A percentile compares a stretch with the other conserved stretches of the same genome.
Evolutionary conservation across 2,113 vertebrate species (phyloP).

Genomic region (Nycticryphes semicollaris): DNA sequence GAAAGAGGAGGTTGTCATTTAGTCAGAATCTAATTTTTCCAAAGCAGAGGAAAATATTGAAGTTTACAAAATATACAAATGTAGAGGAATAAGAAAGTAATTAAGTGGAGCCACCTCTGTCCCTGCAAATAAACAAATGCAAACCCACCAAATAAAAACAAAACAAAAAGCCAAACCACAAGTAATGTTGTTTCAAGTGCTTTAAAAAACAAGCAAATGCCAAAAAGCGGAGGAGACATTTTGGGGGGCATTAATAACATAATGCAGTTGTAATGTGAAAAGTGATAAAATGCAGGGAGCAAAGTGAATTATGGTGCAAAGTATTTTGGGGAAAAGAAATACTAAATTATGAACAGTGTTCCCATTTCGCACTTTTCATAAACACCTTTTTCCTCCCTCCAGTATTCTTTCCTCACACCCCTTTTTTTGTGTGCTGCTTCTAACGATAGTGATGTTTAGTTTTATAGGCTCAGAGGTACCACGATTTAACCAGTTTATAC

Average conservation of each 20-base stretch:
- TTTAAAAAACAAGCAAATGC: neutral
- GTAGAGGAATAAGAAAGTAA: neutral
- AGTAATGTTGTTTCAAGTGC: neutral
- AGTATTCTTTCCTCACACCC: neutral
- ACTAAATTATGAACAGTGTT: neutral
- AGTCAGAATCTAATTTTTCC: neutral
- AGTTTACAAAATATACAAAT: neutral
- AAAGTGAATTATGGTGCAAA: neutral
- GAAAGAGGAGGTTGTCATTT: neutral
- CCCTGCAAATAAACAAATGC: neutral
- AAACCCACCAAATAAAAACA: neutral
- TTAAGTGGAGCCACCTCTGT: neutral
- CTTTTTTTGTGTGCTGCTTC: neutral
- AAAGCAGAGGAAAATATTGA: neutral
- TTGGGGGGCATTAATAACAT: neutral
- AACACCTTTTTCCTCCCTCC: neutral
- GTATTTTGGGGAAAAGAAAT: neutral
- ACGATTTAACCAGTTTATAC: neutral
- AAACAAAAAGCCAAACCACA: neutral
- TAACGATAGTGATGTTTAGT: neutral
- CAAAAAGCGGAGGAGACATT: neutral
- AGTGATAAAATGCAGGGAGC: neutral
- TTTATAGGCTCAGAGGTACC: neutral
- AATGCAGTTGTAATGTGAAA: neutral
- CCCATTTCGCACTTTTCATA: neutral